Evolutionary conservation across 2,888 invertebrate genomes (phyloP), one percentile per base, ranked within the genome.

Genomic region (Lottia gigantea): DNA sequence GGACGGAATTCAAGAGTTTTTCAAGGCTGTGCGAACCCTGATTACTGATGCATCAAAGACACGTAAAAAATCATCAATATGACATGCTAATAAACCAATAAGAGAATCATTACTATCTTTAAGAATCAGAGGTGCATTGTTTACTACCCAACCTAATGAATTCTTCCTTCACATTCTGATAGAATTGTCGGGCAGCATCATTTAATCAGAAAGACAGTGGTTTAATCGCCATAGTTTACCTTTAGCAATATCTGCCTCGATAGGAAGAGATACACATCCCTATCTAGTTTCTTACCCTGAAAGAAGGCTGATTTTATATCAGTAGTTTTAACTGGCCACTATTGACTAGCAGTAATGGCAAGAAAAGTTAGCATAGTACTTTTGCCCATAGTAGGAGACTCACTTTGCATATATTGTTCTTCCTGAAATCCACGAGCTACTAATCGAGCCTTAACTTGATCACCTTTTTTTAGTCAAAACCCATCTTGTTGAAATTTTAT

Each of bases 291-390:
- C 14, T 71, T 71, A 23, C 73, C 74, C 47, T 73, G 71, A 15
- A 73, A 46, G 62, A 73, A 73, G 1, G 68, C 71, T 14, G 68
- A 65, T 19, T 72, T 68, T 25, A 73, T 72, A 62, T 76, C 73
- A 19, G 62, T 71, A 19, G 71, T 66, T 66, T 70, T 67, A 46
- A 70, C 47, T 16, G 26, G 64, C 69, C 74, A 74, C 40, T 68
- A 46, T 40, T 67, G 26, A 45, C 31, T n/a, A 16, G 67, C 67
- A 19, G 66, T 64, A 19, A 72, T 11, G 14, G 71, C 49, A 1
- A 72, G 46, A 62, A 72, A 61, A n/a, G 64, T 61, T 64, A 64
- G 65, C 46, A 67, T 46, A n/a, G 64, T 46, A 64, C 64, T 64
- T 16, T 46, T 64, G 1, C 23, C 46, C 16, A 64, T 46, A 11